Percentiles rank a stretch among this genome's conserved stretches.
Evolutionary conservation across 2,888 invertebrate genomes (phyloP).

Genomic region (Myopa testacea): DNA sequence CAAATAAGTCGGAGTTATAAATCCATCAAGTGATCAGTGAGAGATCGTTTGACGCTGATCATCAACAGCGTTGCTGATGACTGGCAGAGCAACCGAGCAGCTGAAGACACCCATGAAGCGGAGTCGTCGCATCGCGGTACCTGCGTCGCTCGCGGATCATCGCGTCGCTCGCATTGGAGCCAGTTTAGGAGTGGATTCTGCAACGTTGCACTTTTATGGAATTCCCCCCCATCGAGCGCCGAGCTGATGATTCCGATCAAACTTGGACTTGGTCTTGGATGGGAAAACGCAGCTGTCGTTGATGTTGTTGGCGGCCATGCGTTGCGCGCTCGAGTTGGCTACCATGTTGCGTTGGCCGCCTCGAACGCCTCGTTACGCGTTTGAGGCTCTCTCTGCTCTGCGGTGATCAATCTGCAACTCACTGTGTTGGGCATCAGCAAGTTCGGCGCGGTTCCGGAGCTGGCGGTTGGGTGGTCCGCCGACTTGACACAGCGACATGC

Average conservation of each 20-base stretch:
- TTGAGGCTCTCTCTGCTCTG: background rate
- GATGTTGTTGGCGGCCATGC: background rate
- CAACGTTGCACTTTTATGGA: slow-evolving; percentile 46
- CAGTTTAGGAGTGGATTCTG: background rate
- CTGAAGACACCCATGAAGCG: slow-evolving; percentile 32
- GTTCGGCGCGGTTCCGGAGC: slow-evolving; percentile 42
- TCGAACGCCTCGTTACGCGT: background rate
- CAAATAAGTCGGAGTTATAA: slow-evolving; percentile 68
- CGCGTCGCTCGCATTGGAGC: background rate
- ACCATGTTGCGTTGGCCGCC: slow-evolving; percentile 9
- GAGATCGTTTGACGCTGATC: slow-evolving; percentile 67
- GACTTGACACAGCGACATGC: background rate
- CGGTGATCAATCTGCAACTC: slow-evolving; percentile 57
- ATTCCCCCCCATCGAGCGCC: slow-evolving; percentile 59
- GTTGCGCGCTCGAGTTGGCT: slow-evolving; percentile 19
- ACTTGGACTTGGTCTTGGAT: slow-evolving; percentile 46
- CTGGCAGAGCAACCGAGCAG: slow-evolving; percentile 50
- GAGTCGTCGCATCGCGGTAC: background rate
- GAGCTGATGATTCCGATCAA: slow-evolving; percentile 63
- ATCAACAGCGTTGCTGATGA: slow-evolving; percentile 62
- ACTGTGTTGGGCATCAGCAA: slow-evolving; percentile 57
- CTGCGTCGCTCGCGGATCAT: background rate
- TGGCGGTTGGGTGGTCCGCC: background rate
- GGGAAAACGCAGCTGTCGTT: background rate
- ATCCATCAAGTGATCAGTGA: slow-evolving; percentile 63